phyloP scores from a whole-genome alignment of 2,113 vertebrate species.

The Romanogobio albipinnatus region DNA sequence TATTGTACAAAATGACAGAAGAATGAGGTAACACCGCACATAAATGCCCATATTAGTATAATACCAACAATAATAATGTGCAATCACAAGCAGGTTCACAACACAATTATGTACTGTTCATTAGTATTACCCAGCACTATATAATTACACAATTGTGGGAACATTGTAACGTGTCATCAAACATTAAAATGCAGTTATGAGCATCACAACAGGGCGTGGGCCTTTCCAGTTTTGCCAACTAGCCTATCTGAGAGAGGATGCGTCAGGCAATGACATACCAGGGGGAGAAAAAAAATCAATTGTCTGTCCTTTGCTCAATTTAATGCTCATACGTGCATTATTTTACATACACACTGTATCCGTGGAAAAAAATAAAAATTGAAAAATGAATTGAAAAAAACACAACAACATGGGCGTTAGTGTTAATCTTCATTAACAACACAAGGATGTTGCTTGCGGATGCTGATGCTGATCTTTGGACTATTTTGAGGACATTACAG shows the following conservation, averaged over 20 bases:
- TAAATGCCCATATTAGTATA: not conserved
- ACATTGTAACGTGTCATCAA: not conserved
- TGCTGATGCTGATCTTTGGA: slow-evolving; percentile 23
- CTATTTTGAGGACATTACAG: not conserved
- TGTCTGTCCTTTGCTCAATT: slow-evolving; percentile 14
- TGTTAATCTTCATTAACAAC: not conserved
- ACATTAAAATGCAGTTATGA: slow-evolving; percentile 33
- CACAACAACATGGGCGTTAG: slow-evolving; percentile 8
- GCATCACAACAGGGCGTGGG: slow-evolving; percentile 77
- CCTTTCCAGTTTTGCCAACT: slow-evolving; percentile 58
- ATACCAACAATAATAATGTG: not conserved
- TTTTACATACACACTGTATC: not conserved
- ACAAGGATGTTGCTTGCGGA: not conserved
- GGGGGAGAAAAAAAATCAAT: slow-evolving; percentile 48
- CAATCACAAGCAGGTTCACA: not conserved
- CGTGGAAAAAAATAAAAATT: not conserved
- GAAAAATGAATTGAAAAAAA: no score
- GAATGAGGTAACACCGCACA: not conserved
- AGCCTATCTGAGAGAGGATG: slow-evolving; percentile 62
- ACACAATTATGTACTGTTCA: not conserved
- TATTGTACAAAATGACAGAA: not conserved
- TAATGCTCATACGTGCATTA: not conserved
- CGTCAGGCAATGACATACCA: slow-evolving; percentile 64
- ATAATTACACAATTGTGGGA: slow-evolving; percentile 4
- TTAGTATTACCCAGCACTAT: not conserved